phyloP scores from a whole-genome alignment of 2,888 invertebrate genomes.

The Gandaritis pyraliata region DNA sequence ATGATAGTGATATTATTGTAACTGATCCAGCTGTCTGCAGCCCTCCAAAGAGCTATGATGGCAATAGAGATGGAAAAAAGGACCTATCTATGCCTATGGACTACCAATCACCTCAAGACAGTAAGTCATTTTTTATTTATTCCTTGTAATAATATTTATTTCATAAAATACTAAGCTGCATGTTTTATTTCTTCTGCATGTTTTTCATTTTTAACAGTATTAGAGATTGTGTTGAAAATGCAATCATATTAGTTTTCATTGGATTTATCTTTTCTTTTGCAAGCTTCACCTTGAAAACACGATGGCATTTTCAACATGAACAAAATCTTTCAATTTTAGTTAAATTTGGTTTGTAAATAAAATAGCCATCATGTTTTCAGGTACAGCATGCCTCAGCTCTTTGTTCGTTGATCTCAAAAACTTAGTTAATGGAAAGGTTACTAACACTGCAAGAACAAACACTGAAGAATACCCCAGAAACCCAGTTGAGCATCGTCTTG shows the following conservation, averaged over 20 bases:
- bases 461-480: constrained; percentile 65
- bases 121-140: constrained; percentile 63
- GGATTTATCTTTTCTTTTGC: constrained; percentile 71
- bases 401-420: constrained; percentile 81
- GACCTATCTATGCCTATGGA: constrained; percentile 63
- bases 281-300: constrained; percentile 78
- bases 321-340: constrained; percentile 46
- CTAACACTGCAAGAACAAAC: constrained; percentile 66
- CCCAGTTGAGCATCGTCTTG: constrained; percentile 71
- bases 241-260: constrained; percentile 76
- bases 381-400: constrained; percentile 78
- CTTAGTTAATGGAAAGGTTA: constrained; percentile 78
- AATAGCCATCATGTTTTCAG: constrained; percentile 85
- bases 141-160: constrained; percentile 4
- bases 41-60: constrained; percentile 68
- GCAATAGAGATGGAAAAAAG: constrained; percentile 66
- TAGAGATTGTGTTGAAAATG: constrained; percentile 83
- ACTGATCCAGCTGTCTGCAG: constrained; percentile 75
- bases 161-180: neutral
- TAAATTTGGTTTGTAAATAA: constrained; percentile 59
- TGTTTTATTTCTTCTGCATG: constrained; percentile 5
- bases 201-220: constrained; percentile 8
- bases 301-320: constrained; percentile 84
- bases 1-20: constrained; percentile 76
- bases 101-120: constrained; percentile 77